Percentiles rank a stretch among this genome's conserved stretches.
Evolutionary conservation across 2,113 vertebrate genomes (phyloP).

Genomic region (Progne subis): DNA sequence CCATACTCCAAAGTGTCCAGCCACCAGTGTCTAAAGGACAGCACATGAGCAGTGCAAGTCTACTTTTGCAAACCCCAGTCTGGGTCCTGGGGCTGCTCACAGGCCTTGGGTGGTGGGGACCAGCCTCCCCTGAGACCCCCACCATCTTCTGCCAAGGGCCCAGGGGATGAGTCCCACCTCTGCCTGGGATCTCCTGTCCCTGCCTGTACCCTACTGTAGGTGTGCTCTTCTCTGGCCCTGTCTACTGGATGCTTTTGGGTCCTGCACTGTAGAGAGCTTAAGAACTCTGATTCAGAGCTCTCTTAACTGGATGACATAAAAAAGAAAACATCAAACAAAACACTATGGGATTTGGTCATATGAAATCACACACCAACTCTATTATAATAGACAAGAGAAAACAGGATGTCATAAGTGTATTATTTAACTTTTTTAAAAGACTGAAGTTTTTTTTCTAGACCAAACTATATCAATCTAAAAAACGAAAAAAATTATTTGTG

Average conservation of each 20-base stretch:
- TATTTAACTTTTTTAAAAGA: neutral
- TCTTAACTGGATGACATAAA: neutral
- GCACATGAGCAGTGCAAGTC: neutral
- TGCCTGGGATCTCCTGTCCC: neutral
- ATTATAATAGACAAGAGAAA: neutral
- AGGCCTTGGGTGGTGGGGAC: neutral
- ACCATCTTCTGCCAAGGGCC: neutral
- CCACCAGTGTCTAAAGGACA: neutral
- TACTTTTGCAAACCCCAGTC: neutral
- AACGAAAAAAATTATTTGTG: accelerated
- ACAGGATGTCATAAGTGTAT: neutral
- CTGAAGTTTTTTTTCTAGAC: neutral
- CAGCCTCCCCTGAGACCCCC: neutral
- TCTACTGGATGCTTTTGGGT: neutral
- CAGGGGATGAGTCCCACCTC: neutral
- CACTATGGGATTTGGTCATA: neutral
- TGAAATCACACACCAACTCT: neutral
- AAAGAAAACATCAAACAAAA: neutral
- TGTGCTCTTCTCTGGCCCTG: neutral
- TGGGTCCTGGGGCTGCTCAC: neutral
- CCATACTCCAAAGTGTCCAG: neutral
- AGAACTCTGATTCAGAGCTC: neutral
- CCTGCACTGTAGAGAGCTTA: neutral
- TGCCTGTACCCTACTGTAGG: neutral
- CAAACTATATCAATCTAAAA: neutral